These are phyloP conservation scores for Drosophila vallismaia DNA, from an alignment of 2,888 invertebrate genomes.

Conservation along the genomic window DNA sequence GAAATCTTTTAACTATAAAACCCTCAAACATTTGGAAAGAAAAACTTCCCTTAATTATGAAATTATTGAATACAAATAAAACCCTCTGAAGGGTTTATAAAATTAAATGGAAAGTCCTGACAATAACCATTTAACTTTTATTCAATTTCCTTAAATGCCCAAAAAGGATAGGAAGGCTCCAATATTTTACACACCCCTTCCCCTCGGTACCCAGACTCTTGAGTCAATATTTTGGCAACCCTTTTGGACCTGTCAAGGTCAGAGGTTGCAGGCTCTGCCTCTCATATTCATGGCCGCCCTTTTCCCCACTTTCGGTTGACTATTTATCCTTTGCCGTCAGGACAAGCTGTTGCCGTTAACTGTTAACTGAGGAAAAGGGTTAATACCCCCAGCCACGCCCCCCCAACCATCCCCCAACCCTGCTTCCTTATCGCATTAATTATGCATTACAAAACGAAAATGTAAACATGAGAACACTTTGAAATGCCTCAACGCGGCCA, in stretches of 20 bases:
- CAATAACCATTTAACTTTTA: neutral
- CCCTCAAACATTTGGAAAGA: neutral
- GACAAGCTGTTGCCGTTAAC: constrained; percentile 20
- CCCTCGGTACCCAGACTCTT: neutral
- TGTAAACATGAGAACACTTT: constrained; percentile 51
- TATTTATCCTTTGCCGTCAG: constrained; percentile 10
- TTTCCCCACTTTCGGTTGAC: neutral
- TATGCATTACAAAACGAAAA: constrained; percentile 51
- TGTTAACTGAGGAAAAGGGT: constrained; percentile 19
- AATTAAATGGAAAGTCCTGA: neutral
- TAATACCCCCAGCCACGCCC: neutral
- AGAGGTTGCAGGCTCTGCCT: constrained; percentile 5
- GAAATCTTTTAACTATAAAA: neutral
- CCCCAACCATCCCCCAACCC: neutral
- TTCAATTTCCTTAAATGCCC: neutral
- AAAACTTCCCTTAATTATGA: neutral
- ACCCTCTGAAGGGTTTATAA: neutral
- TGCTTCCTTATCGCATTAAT: constrained; percentile 53
- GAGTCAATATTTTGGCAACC: constrained; percentile 7
- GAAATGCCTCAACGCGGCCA: constrained; percentile 49
- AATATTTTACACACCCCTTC: neutral
- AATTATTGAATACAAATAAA: neutral
- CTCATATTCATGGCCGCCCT: neutral
- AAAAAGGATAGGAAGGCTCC: neutral
- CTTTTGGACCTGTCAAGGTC: constrained; percentile 29